A percentile compares a stretch with the other conserved stretches of the same genome.
phyloP scores from a whole-genome alignment of 2,113 vertebrate genomes.

The Pseudonaja textilis region DNA sequence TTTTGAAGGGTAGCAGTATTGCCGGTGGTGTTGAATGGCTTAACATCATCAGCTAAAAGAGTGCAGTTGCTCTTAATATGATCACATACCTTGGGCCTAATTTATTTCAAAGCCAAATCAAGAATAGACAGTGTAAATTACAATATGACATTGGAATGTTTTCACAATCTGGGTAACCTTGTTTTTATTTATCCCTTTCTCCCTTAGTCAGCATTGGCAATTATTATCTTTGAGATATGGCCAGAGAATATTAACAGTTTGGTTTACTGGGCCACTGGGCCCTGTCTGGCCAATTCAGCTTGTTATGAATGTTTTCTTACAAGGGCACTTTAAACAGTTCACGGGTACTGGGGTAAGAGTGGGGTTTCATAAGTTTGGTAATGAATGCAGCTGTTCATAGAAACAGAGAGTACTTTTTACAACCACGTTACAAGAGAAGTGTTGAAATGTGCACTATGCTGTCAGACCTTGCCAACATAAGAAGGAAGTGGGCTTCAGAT shows the following conservation, averaged over 20 bases:
- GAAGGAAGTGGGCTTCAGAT: neutral
- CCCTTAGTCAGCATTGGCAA: neutral
- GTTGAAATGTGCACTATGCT: neutral
- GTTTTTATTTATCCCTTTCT: neutral
- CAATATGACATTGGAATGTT: neutral
- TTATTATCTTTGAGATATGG: neutral
- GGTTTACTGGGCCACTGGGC: neutral
- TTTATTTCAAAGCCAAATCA: neutral
- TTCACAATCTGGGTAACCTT: neutral
- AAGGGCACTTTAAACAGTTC: neutral
- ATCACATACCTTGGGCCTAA: neutral
- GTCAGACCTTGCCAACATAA: neutral
- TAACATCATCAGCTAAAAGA: too few species aligned
- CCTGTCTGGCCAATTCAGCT: neutral
- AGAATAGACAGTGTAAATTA: neutral
- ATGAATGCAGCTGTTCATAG: neutral
- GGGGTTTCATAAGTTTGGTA: neutral
- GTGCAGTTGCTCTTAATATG: too few species aligned
- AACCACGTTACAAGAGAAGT: neutral
- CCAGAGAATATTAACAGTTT: neutral
- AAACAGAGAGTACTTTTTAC: neutral
- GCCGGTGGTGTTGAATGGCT: too few species aligned
- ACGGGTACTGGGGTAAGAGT: neutral
- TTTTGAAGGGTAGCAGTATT: too few species aligned
- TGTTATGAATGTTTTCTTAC: neutral